phyloP scores from a whole-genome alignment of 1,140 invertebrate genomes.

The Drosophila carrolli region DNA sequence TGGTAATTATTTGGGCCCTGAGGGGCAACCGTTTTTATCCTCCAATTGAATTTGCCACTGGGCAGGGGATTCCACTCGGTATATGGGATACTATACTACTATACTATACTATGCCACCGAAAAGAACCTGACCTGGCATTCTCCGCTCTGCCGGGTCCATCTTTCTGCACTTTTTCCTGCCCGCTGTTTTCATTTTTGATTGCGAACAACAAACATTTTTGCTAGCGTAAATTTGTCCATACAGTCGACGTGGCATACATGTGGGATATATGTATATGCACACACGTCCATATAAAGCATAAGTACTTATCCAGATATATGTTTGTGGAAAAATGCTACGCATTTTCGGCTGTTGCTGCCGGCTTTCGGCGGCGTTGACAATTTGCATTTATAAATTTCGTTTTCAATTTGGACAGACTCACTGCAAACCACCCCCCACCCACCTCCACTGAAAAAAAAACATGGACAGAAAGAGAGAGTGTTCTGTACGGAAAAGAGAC shows the following conservation, averaged over 20 bases:
- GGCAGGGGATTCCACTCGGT: neutral
- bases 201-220: slow-evolving; percentile 25
- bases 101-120: neutral
- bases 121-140: slow-evolving; percentile 13
- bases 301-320: slow-evolving; percentile 20
- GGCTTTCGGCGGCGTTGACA: slow-evolving; percentile 50
- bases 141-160: neutral
- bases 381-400: slow-evolving; percentile 77
- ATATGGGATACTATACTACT: too few relatives aligned
- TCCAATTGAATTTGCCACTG: slow-evolving; percentile 21
- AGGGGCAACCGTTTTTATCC: neutral
- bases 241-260: neutral
- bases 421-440: too few relatives aligned
- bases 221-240: slow-evolving; percentile 40
- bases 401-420: slow-evolving; percentile 60
- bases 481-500: too few relatives aligned
- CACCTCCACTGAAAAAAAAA: neutral
- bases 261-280: neutral
- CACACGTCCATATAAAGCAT: too few relatives aligned
- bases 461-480: slow-evolving; percentile 2
- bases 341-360: slow-evolving; percentile 13
- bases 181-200: slow-evolving; percentile 44
- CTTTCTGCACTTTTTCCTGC: slow-evolving; percentile 9
- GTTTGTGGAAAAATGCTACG: slow-evolving; percentile 9
- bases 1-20: slow-evolving; percentile 11